Evolutionary conservation across 2,113 vertebrate species (phyloP), one percentile per base, ranked within the genome.

Genomic region (Leucoraja erinaceus): DNA sequence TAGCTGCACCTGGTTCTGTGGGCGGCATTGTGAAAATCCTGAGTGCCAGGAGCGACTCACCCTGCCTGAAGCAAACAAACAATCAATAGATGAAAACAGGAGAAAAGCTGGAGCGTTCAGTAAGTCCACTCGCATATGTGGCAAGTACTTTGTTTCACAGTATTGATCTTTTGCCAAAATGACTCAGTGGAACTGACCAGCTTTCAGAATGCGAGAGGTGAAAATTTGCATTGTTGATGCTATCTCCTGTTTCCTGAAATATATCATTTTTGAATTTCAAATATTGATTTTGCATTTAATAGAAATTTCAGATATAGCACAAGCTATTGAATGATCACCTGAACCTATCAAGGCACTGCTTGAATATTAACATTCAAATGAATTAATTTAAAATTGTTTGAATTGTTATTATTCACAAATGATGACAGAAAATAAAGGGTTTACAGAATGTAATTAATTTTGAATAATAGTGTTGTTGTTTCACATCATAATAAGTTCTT

Each of bases 381-480:
- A 74, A 72, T 91, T 66, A 72, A 72, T 25, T 38, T 47, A 91
- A 47, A 54, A 47, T 91, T 74, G 90, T 11, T 91, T n/a, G 47
- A 16, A 63, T 63, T 88, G 16, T 31, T 63, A 91, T 47, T 33
- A 28, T 54, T 72, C 63, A 74, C 22, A 22, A 22, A 33, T 18
- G 20, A 38, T 90, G 86, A 90, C 20, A 68, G 28, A 90, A 47
- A 47, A 47, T 47, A 47, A 22, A 25, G 18, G 63, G 8, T 91
- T 70, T 25, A 22, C 90, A 74, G 90, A 70, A 20, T 47, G 31
- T 91, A 33, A 47, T 54, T 91, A 54, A 54, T 91, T 47, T 74
- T 91, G 38, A 54, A 91, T 72, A 91, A 18, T 68, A 91, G 90
- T 47, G 66, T 72, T 91, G 66, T 91, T 72, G 66, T 54, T 91